Evolutionary conservation across 2,888 invertebrate genomes (phyloP).

Genomic region (Trissolcus brochymenae): DNA sequence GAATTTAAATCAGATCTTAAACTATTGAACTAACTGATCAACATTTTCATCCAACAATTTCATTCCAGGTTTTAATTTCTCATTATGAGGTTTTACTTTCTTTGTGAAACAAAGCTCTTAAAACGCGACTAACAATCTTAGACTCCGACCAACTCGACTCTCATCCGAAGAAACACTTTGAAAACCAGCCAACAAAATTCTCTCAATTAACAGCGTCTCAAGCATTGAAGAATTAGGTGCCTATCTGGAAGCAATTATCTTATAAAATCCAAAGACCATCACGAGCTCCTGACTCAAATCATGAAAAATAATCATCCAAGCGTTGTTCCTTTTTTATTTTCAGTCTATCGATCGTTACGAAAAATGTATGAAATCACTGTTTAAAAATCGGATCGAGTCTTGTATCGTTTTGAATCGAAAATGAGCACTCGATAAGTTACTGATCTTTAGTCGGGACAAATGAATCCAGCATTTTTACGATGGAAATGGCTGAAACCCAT

Average conservation of each 20-base stretch:
- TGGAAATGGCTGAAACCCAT: slow-evolving; percentile 41
- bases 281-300: slow-evolving; percentile 20
- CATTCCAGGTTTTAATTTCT: too few relatives aligned
- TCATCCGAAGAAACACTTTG: slow-evolving; percentile 7
- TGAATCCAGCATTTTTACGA: slow-evolving; percentile 46
- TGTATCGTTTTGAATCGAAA: slow-evolving; percentile 26
- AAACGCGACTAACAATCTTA: background rate
- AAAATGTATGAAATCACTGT: too few relatives aligned
- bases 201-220: background rate
- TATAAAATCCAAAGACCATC: slow-evolving; percentile 17
- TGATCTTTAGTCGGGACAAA: slow-evolving; percentile 45
- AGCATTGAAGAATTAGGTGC: slow-evolving; percentile 4
- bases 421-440: slow-evolving; percentile 56
- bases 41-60: too few relatives aligned
- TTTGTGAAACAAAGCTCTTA: background rate
- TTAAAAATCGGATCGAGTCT: background rate
- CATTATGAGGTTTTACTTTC: background rate
- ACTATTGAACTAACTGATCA: too few relatives aligned
- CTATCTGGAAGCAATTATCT: slow-evolving; percentile 23
- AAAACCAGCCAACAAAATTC: slow-evolving; percentile 16
- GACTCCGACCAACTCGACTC: background rate
- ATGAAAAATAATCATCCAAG: background rate
- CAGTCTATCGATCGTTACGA: too few relatives aligned
- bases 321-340: too few relatives aligned
- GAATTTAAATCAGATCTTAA: too few relatives aligned